These are phyloP conservation scores for Zygaena filipendulae DNA, from an alignment of 2,888 invertebrate species.

Conservation along the genomic window DNA sequence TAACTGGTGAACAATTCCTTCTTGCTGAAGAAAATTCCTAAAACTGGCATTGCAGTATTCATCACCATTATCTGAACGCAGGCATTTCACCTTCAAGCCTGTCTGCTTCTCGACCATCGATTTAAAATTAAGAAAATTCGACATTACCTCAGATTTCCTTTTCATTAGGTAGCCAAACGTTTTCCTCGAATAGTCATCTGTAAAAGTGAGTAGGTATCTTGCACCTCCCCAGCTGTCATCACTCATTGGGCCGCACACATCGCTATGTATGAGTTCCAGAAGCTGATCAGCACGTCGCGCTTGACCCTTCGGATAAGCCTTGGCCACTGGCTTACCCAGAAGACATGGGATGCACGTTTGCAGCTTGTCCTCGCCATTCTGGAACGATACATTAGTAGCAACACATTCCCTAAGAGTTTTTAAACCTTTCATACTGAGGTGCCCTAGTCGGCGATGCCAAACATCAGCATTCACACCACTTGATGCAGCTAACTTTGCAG, in stretches of 20 bases:
- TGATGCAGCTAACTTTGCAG: no score
- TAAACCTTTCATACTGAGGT: no score
- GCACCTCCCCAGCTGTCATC: conserved; percentile 10
- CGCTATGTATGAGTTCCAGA: conserved; percentile 13
- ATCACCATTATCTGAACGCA: conserved; percentile 6
- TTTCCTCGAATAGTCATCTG: conserved; percentile 15
- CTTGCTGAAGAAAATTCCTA: neutral
- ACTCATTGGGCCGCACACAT: conserved; percentile 17
- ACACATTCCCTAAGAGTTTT: no score
- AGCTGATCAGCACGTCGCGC: no score
- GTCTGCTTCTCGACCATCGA: conserved; percentile 5
- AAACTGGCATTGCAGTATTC: conserved; percentile 4
- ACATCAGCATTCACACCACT: no score
- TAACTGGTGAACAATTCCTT: conserved; percentile 7
- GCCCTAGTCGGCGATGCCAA: no score
- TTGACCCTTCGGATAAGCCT: no score
- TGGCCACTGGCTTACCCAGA: no score
- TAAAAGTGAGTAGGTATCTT: conserved; percentile 14
- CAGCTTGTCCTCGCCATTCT: no score
- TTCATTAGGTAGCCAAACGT: no score
- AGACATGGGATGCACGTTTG: no score
- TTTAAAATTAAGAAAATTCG: conserved; percentile 6
- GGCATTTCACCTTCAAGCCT: conserved; percentile 2
- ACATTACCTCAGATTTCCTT: conserved; percentile 9
- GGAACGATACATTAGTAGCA: no score